Conservation (phyloP, 2,888 invertebrate genomes). For the Serrognathus titanus region DNA sequence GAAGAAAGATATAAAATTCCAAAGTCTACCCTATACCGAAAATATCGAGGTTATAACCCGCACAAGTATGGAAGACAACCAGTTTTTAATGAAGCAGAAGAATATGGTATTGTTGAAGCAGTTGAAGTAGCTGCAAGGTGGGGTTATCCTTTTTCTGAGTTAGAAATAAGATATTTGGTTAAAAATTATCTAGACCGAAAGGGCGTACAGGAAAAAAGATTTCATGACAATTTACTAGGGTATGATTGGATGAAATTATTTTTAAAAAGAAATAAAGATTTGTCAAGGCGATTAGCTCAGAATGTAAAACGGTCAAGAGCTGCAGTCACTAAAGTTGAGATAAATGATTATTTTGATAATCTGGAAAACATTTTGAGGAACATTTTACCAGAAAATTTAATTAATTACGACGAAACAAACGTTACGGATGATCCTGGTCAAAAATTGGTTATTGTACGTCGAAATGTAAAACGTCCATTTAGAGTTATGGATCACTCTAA, state of each 20-base stretch:
- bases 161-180: background rate
- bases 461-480: slow-evolving; percentile 2
- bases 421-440: slow-evolving; percentile 10
- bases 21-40: background rate
- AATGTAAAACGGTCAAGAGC: too few species aligned
- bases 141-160: background rate
- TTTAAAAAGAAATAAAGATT: background rate
- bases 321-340: too few species aligned
- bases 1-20: background rate
- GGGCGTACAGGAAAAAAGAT: background rate
- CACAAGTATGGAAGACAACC: background rate
- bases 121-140: background rate
- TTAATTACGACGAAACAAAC: background rate
- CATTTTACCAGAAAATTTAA: background rate
- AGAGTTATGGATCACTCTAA: slow-evolving; percentile 15
- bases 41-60: background rate
- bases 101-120: background rate
- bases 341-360: too few species aligned
- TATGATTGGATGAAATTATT: background rate
- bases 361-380: too few species aligned
- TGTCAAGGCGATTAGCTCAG: too few species aligned
- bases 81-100: background rate
- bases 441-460: background rate
- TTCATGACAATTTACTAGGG: background rate
- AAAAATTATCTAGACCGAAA: background rate